These are phyloP conservation scores for Harpagifer antarcticus DNA, from an alignment of 2,797 vertebrate species.

Conservation along the genomic window DNA sequence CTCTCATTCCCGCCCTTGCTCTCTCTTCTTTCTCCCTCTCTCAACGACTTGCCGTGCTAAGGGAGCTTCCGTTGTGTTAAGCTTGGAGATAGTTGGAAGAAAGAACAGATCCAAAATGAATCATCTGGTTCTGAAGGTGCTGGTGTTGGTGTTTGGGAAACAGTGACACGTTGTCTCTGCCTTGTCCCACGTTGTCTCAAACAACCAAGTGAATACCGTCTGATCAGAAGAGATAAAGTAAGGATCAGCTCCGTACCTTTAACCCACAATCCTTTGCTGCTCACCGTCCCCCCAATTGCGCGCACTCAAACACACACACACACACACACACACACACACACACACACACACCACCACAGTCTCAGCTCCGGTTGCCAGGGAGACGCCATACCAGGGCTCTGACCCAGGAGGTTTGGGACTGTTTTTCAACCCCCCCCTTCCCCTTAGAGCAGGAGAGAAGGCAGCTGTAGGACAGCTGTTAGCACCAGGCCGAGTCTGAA, in stretches of 20 bases:
- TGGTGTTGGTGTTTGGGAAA: conserved; percentile 19
- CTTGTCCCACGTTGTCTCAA: conserved; percentile 8
- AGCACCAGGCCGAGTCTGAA: conserved; percentile 74
- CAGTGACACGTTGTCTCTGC: conserved; percentile 7
- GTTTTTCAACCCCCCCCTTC: conserved; percentile 81
- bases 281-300: conserved; percentile 76
- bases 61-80: conserved; percentile 72
- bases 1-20: conserved; percentile 45
- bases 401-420: conserved; percentile 92
- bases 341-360: conserved; percentile 71
- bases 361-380: conserved; percentile 92
- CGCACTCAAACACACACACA: conserved; percentile 47
- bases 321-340: conserved; percentile 40
- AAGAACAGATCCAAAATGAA: conserved; percentile 50
- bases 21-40: conserved; percentile 48
- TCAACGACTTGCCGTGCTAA: conserved; percentile 44
- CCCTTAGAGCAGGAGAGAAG: conserved; percentile 83
- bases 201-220: conserved; percentile 8
- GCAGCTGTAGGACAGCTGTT: conserved; percentile 98
- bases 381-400: conserved; percentile 95
- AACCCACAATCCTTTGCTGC: conserved; percentile 71
- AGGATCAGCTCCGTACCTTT: conserved; percentile 44
- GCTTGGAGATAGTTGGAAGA: conserved; percentile 62
- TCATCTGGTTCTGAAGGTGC: conserved; percentile 25
- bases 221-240: conserved; percentile 51